Evolutionary conservation across 2,888 invertebrate genomes (phyloP).

Genomic region (Venustoraphidia nigricollis): DNA sequence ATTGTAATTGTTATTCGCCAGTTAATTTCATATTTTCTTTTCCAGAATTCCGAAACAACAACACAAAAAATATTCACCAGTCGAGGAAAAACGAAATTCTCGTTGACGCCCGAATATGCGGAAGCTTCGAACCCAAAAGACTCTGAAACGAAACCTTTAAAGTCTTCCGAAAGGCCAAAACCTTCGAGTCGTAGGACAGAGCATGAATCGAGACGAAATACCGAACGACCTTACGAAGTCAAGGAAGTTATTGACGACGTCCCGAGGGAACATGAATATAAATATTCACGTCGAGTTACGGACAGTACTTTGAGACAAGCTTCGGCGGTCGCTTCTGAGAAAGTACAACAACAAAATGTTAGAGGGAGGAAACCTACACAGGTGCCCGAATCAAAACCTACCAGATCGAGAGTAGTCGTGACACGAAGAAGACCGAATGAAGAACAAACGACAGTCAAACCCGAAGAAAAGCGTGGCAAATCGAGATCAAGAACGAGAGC

Average conservation of each 20-base stretch:
- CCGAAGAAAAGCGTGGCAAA: too few relatives aligned
- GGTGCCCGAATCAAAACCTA: too few relatives aligned
- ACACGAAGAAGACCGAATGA: too few relatives aligned
- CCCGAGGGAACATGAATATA: conserved; percentile 17
- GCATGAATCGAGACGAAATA: conserved; percentile 5
- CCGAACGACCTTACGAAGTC: conserved; percentile 20
- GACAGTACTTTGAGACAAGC: not conserved
- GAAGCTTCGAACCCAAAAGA: conserved; percentile 12
- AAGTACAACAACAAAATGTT: conserved; percentile 1
- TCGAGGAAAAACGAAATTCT: conserved; percentile 23
- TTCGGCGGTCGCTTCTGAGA: not conserved
- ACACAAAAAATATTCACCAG: conserved; percentile 9
- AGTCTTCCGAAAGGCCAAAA: conserved; percentile 8
- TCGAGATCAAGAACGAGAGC: too few relatives aligned
- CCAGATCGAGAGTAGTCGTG: too few relatives aligned
- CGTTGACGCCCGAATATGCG: conserved; percentile 19
- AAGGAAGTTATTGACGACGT: conserved; percentile 24
- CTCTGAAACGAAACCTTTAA: conserved; percentile 5
- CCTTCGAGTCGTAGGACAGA: conserved; percentile 15
- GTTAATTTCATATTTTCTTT: too few relatives aligned
- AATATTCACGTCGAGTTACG: not conserved
- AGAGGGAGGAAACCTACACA: conserved; percentile 2
- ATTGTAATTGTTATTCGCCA: too few relatives aligned
- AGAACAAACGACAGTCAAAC: too few relatives aligned
- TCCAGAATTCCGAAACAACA: too few relatives aligned